Evolutionary conservation across 2,113 vertebrate genomes (phyloP).

Genomic region (Cyphomyrus discorhynchus): DNA sequence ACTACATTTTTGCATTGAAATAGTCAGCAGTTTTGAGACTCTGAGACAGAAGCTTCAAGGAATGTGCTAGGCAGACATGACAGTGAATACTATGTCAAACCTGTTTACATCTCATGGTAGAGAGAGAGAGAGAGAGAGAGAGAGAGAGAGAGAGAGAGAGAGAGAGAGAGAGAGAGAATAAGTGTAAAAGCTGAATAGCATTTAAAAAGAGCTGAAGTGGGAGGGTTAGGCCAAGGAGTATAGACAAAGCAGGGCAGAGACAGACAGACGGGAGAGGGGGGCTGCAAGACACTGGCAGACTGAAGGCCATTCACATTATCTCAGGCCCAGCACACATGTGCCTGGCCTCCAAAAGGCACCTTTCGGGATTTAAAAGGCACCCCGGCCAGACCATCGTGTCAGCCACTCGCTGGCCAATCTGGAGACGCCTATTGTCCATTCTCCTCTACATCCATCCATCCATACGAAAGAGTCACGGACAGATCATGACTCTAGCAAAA

Average conservation of each 20-base stretch:
- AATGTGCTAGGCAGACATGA: not conserved
- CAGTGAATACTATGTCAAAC: not conserved
- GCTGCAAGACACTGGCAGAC: conserved; percentile 2
- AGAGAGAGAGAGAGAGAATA: not conserved
- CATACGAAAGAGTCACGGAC: not conserved
- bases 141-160: not conserved
- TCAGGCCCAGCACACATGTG: not conserved
- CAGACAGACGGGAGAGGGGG: conserved; percentile 10
- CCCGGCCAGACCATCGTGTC: not conserved
- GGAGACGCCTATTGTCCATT: conserved; percentile 5
- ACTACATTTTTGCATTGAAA: not conserved
- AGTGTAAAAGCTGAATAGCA: conserved; percentile 1
- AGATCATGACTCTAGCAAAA: not conserved
- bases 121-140: not conserved
- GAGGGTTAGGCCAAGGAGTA: conserved; percentile 11
- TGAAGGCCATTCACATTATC: conserved; percentile 10
- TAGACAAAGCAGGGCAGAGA: conserved; percentile 14
- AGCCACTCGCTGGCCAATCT: not conserved
- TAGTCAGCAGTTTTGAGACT: not conserved
- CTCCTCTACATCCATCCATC: not conserved
- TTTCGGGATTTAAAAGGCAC: conserved; percentile 4
- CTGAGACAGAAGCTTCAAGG: not conserved
- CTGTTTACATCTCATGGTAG: not conserved
- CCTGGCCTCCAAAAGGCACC: not conserved
- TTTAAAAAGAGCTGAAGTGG: not conserved